These are phyloP conservation scores for Gila robusta DNA, from an alignment of 2,797 vertebrate genomes.

Conservation along the genomic window DNA sequence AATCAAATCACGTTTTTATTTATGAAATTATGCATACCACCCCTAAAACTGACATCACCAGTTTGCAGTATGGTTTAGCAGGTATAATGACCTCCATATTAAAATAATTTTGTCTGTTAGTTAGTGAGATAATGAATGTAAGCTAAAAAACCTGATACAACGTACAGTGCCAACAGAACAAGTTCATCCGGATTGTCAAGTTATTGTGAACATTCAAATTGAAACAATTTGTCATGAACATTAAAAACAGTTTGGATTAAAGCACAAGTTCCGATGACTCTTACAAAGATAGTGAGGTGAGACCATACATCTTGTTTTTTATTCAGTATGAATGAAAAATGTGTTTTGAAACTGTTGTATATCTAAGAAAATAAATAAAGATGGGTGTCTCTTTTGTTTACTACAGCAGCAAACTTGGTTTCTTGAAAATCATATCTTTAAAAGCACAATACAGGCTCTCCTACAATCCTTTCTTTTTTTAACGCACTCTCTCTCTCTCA, in stretches of 20 bases:
- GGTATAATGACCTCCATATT: not conserved
- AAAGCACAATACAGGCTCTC: not conserved
- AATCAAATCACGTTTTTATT: not conserved
- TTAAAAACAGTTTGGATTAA: not conserved
- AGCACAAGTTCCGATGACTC: not conserved
- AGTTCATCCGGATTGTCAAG: not conserved
- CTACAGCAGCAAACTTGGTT: not conserved
- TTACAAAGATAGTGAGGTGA: not conserved
- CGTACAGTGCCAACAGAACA: not conserved
- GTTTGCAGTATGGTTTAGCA: not conserved
- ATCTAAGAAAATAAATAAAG: not conserved
- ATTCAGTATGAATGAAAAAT: not conserved
- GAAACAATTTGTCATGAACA: not conserved
- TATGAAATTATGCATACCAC: not conserved
- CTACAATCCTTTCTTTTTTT: not conserved
- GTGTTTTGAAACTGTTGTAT: not conserved
- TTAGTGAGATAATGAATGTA: not conserved
- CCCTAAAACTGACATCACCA: not conserved
- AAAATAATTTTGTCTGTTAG: not conserved
- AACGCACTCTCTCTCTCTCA: not conserved
- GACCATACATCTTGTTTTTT: not conserved
- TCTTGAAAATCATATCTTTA: slow-evolving; percentile 1
- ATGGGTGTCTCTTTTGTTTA: not conserved
- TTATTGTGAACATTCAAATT: not conserved
- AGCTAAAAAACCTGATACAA: not conserved